Base-by-base conservation (phyloP, 2,888 invertebrate genomes). In the Drosophila lacicola region DNA sequence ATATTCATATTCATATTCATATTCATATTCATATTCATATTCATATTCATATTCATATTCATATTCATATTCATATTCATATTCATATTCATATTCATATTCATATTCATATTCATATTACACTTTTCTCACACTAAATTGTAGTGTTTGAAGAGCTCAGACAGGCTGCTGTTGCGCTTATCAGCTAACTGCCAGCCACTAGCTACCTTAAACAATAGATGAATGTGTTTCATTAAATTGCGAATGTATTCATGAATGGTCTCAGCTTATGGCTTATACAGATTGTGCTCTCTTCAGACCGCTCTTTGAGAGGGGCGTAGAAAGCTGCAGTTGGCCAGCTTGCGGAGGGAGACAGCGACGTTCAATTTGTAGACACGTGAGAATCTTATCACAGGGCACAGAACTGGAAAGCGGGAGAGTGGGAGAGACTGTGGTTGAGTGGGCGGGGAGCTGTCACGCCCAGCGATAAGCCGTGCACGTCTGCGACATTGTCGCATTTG, bases 391-490 rank as follows among this genome's bases (percentile, higher is more conserved):
- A 78, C 71, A 81, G 71, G 69, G 41, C 25, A 19, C 19, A 56
- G 42, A 36, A 9, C 19, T 19, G 19, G 14, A 47, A 9, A 13
- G 34, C 13, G 39, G 17, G 37, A 36, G 13, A 25, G 44, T 13
- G 13, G 11, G 33, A 21, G 14, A 13, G 29, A 8, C 8, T 25
- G 25, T 25, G 42, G 39, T 13, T 9, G 47, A 4, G 5, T 14
- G 4, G 14, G n/a, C 9, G 6, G 10, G 11, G 19, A 37, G 14
- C 34, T 50, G 64, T 71, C 58, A 53, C 55, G 47, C 62, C 53
- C 49, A 63, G 70, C 78, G 88, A 83, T 83, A 83, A 83, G 83
- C 83, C 85, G 25, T 62, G 85, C 83, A 83, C 83, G 83, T 83
- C 74, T 80, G 69, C 76, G 84, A 73, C 78, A 74, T 65, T 75